Conservation (phyloP, 2,888 invertebrate genomes). For the Lycocerus yunnanus region DNA sequence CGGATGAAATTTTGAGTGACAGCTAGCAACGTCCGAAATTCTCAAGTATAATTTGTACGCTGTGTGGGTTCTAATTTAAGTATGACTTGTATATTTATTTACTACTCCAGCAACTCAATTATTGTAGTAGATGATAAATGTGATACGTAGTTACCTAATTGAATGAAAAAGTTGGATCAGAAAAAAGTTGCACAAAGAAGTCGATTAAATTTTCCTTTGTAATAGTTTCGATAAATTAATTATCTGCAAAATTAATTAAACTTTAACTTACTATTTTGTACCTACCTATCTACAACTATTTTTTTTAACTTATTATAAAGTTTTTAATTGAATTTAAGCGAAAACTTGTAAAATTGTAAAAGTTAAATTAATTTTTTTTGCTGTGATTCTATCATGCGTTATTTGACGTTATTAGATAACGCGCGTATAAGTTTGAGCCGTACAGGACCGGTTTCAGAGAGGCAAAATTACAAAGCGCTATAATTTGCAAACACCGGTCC, state of each 20-base stretch:
- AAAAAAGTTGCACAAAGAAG: neutral
- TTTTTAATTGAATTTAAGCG: neutral
- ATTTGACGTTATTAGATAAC: neutral
- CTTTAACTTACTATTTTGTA: neutral
- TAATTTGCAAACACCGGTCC: neutral
- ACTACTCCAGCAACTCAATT: neutral
- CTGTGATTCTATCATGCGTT: neutral
- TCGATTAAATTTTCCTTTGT: neutral
- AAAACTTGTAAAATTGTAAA: neutral
- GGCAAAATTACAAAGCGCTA: neutral
- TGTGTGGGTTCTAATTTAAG: slow-evolving; percentile 2
- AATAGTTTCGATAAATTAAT: neutral
- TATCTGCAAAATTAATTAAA: neutral
- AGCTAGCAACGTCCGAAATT: neutral
- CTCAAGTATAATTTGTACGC: neutral
- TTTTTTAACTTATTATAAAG: neutral
- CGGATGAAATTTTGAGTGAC: neutral
- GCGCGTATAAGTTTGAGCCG: neutral
- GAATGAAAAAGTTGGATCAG: neutral
- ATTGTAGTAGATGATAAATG: slow-evolving; percentile 1
- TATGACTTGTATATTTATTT: slow-evolving; percentile 5
- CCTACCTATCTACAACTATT: neutral
- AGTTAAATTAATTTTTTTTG: neutral
- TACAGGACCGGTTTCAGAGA: neutral
- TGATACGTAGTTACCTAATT: neutral